A percentile compares a stretch with the other conserved stretches of the same genome.
Evolutionary conservation across 2,797 vertebrate species (phyloP).

Genomic region (Gallinago nigripennis): DNA sequence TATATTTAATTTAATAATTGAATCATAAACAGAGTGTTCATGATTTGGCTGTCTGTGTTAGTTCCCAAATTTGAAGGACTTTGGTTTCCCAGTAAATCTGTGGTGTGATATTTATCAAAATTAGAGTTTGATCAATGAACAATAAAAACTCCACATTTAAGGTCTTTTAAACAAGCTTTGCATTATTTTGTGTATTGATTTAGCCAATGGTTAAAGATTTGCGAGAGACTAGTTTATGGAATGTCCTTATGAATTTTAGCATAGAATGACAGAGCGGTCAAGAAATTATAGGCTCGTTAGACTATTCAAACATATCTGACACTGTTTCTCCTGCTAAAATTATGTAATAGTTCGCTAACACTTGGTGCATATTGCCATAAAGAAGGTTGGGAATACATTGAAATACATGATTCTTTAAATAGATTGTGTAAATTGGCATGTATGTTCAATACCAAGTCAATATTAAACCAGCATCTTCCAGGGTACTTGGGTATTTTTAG

Average conservation of each 20-base stretch:
- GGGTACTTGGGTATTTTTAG: background rate
- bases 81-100: background rate
- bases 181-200: background rate
- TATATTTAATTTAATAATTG: background rate
- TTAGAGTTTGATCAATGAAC: background rate
- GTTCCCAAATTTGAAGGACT: background rate
- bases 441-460: background rate
- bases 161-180: background rate
- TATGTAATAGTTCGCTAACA: background rate
- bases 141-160: background rate
- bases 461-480: background rate
- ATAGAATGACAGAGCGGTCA: background rate
- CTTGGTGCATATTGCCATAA: background rate
- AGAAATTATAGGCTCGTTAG: background rate
- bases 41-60: background rate
- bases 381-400: background rate
- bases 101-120: background rate
- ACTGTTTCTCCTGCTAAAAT: background rate
- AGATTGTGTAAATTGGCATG: background rate
- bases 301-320: background rate
- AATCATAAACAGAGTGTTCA: background rate
- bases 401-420: background rate
- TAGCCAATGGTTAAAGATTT: background rate
- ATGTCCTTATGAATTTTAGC: background rate
- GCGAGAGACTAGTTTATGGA: background rate